A percentile compares a stretch with the other conserved stretches of the same genome.
Conservation (phyloP, 1,140 invertebrate species). For the Sarcophaga bullata region DNA sequence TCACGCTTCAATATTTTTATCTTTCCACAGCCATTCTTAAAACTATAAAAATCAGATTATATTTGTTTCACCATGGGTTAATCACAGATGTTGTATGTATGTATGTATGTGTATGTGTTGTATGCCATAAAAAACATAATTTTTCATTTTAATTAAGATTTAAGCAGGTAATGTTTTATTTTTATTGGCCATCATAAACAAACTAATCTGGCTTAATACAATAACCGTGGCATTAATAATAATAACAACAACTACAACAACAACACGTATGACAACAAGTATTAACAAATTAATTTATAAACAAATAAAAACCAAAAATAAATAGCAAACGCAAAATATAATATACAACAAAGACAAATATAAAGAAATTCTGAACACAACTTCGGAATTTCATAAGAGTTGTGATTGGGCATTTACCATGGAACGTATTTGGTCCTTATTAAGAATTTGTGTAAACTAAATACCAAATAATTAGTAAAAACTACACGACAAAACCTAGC, state of each 20-base stretch:
- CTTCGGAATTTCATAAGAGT: too few relatives aligned
- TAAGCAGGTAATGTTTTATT: not conserved
- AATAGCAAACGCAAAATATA: not conserved
- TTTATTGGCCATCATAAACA: too few relatives aligned
- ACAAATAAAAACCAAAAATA: too few relatives aligned
- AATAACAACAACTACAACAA: too few relatives aligned
- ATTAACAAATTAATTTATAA: too few relatives aligned
- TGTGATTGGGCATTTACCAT: not conserved
- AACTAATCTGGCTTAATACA: not conserved
- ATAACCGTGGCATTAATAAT: not conserved
- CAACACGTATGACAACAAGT: too few relatives aligned
- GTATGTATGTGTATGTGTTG: not conserved
- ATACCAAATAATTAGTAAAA: constrained; percentile 2
- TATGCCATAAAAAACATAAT: constrained; percentile 1
- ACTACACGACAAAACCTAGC: not conserved
- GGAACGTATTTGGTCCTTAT: not conserved
- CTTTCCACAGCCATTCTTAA: too few relatives aligned
- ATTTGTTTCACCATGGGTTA: not conserved
- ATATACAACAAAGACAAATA: not conserved
- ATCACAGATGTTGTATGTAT: not conserved
- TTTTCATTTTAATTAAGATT: constrained; percentile 13
- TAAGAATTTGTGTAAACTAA: constrained; percentile 24
- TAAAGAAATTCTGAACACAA: not conserved
- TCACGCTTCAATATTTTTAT: too few relatives aligned
- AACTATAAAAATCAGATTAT: too few relatives aligned